Evolutionary conservation across 35 echinoderm and acorn worm species (phyloP).

Genomic region (Heliocidaris tuberculata): DNA sequence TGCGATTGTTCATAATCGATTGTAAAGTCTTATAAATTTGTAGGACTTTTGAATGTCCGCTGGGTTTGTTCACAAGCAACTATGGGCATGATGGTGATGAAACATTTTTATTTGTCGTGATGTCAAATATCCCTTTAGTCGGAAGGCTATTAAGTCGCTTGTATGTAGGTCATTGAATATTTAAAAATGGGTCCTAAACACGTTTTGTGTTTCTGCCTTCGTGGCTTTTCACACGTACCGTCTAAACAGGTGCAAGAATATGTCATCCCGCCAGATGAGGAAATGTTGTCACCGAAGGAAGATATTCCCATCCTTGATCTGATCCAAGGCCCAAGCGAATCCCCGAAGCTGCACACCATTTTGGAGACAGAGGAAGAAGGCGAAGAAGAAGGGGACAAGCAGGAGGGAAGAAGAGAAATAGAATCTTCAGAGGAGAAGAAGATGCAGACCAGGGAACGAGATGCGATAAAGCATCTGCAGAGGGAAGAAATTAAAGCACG

Average conservation of each 20-base stretch:
- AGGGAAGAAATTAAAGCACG: background rate
- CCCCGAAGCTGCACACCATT: background rate
- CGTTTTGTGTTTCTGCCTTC: too few relatives aligned
- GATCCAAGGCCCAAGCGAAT: background rate
- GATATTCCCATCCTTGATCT: background rate
- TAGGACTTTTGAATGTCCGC: too few relatives aligned
- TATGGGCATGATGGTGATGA: too few relatives aligned
- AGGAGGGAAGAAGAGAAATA: background rate
- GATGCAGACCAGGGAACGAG: background rate
- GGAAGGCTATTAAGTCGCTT: too few relatives aligned
- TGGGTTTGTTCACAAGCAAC: too few relatives aligned
- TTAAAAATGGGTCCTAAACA: too few relatives aligned
- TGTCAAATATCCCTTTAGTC: too few relatives aligned
- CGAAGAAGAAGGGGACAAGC: background rate
- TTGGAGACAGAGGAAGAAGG: background rate
- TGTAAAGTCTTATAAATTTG: too few relatives aligned
- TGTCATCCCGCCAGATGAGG: background rate
- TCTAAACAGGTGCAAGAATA: background rate
- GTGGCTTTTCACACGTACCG: background rate
- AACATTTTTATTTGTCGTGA: too few relatives aligned
- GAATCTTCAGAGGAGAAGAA: background rate
- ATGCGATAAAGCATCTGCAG: background rate
- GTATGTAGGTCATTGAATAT: too few relatives aligned
- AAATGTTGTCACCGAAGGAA: background rate
- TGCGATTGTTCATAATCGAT: too few relatives aligned